Evolutionary conservation across 2,888 invertebrate species (phyloP), one percentile per base, ranked within the genome.

Genomic region (Drosophila lacicola): DNA sequence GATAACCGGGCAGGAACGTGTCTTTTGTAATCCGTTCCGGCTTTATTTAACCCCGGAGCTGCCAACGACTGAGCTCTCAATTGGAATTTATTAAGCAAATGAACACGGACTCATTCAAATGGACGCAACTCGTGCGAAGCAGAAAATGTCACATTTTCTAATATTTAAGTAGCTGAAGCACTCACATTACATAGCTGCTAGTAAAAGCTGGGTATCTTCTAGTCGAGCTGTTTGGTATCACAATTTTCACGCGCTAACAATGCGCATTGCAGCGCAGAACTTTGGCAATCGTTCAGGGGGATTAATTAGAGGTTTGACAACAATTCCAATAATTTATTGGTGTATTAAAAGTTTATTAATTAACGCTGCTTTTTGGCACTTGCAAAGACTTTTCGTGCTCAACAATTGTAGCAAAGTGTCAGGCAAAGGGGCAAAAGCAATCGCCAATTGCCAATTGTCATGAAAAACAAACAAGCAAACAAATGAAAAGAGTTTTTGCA

Each of bases 11-110:
- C 61, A 49, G 70, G 70, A 78, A 77, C 83, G 83, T 83, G 83
- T 86, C 80, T 47, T 57, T 63, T 67, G 68, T 82, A 86, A 88
- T 83, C 72, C 74, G 49, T 70, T 54, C 53, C 47, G 80, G 83
- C 70, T 82, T 83, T 75, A 70, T 80, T 88, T 71, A 71, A 51
- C 54, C 33, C 17, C 36, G 14, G 19, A 37, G 47, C 55, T 50
- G 60, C 44, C 50, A 41, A 41, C 70, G 13, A 36, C 42, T 13
- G 17, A 44, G 58, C 41, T 19, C 36, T 54, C 68, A 85, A 72
- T 74, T 76, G 63, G 70, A 76, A 72, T 70, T 60, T 60, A 68
- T 60, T 62, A 50, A 70, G 34, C 63, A 80, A 82, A 73, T 82
- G 74, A 62, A 37, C 56, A 64, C 66, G 66, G 69, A 50, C 70